Base-by-base conservation (phyloP, 2,888 invertebrate species). In the Apodemia mormo region DNA sequence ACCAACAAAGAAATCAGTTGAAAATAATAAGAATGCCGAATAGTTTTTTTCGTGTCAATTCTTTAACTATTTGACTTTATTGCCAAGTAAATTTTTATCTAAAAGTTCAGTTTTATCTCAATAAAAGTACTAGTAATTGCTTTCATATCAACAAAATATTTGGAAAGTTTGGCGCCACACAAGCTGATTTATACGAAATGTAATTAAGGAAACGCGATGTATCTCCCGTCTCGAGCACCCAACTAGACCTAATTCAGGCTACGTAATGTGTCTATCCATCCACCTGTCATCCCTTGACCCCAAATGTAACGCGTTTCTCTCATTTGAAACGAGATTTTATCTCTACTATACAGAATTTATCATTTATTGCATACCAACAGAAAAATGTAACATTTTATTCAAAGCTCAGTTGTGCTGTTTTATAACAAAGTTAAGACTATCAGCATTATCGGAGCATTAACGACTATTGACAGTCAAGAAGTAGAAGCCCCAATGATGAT, bases 271-370 rank as follows among this genome's bases (percentile, higher is more conserved):
- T 58, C 30, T 30, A 58, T 58, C 58, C 58, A 58, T 58, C 58
- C 58, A 58, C 58, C 58, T 58, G 30, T 58, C 58, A 58, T 56
- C 56, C 56, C 56, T 56, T 56, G 56, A 56, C 56, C 56, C 56
- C 56, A 22, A 37, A 37, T 37, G 37, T 37, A 56, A 56, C 56
- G 56, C 56, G 29, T 56, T 56, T 56, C 56, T 56, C 56, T 56
- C 29, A 56, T 56, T 56, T 56, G 29, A 9, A 22, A 22, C 29
- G 22, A 56, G 56, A 56, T 56, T 29, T 22, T 56, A 9, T 56
- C 29, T 56, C 56, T 22, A 56, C n/a, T 9, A 29, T 56, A 22
- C 10, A 56, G 56, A 56, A 56, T 56, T 56, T 29, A 22, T 22
- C 29, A 9, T 56, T n/a, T 29, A 56, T n/a, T 6, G n/a, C 4